phyloP scores from a whole-genome alignment of 2,797 vertebrate species.

The Rhinichthys osculus region DNA sequence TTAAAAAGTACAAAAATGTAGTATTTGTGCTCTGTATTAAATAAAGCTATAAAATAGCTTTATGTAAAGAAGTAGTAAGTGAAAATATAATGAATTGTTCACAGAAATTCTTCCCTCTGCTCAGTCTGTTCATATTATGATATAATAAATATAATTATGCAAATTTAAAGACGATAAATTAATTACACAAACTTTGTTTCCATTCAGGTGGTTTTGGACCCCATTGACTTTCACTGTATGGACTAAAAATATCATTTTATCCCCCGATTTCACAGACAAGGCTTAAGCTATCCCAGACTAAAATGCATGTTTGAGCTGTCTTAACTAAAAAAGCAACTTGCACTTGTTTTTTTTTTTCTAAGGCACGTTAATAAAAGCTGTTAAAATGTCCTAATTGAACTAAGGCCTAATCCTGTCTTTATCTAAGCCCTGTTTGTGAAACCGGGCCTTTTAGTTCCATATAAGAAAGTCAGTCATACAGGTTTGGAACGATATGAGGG shows the following conservation, averaged over 20 bases:
- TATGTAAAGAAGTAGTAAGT: neutral
- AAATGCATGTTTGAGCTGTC: no score
- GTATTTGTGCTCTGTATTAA: neutral
- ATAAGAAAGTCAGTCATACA: no score
- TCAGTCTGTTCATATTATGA: neutral
- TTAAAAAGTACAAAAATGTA: neutral
- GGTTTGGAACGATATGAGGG: no score
- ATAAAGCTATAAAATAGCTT: neutral
- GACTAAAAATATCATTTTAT: neutral
- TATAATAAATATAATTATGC: neutral
- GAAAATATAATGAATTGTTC: neutral
- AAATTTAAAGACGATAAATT: neutral
- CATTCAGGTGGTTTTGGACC: neutral
- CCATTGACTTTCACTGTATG: neutral
- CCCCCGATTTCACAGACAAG: no score
- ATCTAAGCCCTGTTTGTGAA: no score
- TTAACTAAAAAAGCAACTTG: no score
- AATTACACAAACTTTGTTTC: neutral
- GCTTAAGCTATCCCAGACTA: no score
- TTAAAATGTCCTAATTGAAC: no score
- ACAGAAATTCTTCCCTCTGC: neutral
- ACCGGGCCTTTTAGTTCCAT: no score
- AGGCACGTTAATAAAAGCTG: no score
- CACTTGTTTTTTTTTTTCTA: no score
- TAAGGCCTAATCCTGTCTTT: no score